Base-by-base conservation (phyloP, 2,113 vertebrate species). In the Craseonycteris thonglongyai region DNA sequence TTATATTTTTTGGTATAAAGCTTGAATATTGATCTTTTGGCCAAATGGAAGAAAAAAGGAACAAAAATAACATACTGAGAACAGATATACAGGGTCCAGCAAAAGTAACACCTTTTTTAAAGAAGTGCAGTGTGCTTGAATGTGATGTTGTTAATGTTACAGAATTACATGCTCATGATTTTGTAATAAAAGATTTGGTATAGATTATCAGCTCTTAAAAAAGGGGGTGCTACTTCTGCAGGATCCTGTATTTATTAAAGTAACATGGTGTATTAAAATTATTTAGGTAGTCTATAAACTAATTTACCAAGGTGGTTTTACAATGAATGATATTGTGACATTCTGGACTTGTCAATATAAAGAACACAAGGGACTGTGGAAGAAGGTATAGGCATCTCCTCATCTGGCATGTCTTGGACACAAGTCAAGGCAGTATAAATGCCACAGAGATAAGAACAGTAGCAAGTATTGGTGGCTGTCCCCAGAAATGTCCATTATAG, bases 191-290 rank as follows among this genome's bases (percentile, higher is more conserved):
- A n/a, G n/a, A n/a, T n/a, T n/a, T n/a, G n/a, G n/a, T n/a, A n/a
- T n/a, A n/a, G n/a, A n/a, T n/a, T n/a, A n/a, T n/a, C n/a, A n/a
- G n/a, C n/a, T n/a, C n/a, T n/a, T n/a, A n/a, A n/a, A n/a, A n/a
- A n/a, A n/a, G n/a, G n/a, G n/a, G n/a, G n/a, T n/a, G n/a, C n/a
- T n/a, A n/a, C n/a, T n/a, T n/a, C n/a, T n/a, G n/a, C n/a, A n/a
- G n/a, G n/a, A n/a, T n/a, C n/a, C n/a, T n/a, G n/a, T 51, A 51
- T 95, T 97, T 97, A 97, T 98, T 98, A 97, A 97, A 96, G 96
- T 90, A 97, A 94, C 95, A 93, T 51, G 61, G 42, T 96, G 95
- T 91, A 76, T 96, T 96, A 95, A 91, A 0, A 24, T 90, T 92
- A 92, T 96, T 95, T 95, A 97, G 95, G 94, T 97, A 96, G 86